Conservation (phyloP, 2,888 invertebrate species). For the Lepidochitona cinerea region DNA sequence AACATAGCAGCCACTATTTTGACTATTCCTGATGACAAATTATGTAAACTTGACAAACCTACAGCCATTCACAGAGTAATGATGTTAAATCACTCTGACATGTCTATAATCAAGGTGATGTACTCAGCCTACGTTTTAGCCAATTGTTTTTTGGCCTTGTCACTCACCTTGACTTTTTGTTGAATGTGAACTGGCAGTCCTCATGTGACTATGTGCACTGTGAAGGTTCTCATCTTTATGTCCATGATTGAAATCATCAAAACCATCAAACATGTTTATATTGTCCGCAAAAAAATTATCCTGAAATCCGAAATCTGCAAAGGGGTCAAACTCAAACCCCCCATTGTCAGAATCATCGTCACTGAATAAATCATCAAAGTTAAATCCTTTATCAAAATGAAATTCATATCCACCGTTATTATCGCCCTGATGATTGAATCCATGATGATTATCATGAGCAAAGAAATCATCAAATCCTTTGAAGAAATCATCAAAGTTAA, state of each 20-base stretch:
- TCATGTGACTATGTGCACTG: not conserved
- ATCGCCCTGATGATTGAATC: constrained; percentile 26
- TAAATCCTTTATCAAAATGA: constrained; percentile 42
- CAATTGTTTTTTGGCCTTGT: not conserved
- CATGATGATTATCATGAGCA: constrained; percentile 35
- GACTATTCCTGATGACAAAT: too few species aligned
- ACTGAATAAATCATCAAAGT: constrained; percentile 68
- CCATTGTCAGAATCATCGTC: constrained; percentile 53
- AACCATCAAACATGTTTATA: constrained; percentile 59
- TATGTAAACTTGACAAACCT: too few species aligned
- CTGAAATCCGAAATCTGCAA: constrained; percentile 26
- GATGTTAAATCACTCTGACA: too few species aligned
- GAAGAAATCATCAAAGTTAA: constrained; percentile 71
- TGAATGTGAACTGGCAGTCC: not conserved
- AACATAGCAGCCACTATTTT: too few species aligned
- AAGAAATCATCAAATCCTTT: constrained; percentile 61
- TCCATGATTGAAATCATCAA: not conserved
- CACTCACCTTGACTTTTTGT: not conserved
- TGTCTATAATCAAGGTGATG: not conserved
- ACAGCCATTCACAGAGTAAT: too few species aligned
- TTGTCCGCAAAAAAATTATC: constrained; percentile 54
- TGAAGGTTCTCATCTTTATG: not conserved
- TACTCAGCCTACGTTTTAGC: not conserved
- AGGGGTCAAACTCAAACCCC: constrained; percentile 30
- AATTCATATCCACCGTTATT: constrained; percentile 25